Evolutionary conservation across 2,888 invertebrate genomes (phyloP).

Genomic region (Lasioglossum leucozonium): DNA sequence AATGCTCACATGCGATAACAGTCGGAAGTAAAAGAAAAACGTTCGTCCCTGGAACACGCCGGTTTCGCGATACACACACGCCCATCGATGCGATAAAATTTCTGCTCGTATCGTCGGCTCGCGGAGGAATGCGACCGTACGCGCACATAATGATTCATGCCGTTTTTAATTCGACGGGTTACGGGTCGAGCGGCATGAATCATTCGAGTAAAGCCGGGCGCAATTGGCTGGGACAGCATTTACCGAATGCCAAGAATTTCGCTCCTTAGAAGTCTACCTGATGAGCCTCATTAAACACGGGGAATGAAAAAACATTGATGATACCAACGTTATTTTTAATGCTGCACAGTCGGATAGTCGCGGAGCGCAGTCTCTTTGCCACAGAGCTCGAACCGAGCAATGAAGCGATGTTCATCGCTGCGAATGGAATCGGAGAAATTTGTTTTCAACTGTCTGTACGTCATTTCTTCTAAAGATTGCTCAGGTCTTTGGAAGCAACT

Average conservation of each 20-base stretch:
- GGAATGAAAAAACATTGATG: background rate
- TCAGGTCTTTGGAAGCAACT: too few species aligned
- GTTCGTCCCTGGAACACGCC: background rate
- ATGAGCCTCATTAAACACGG: background rate
- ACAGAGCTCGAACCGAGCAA: too few species aligned
- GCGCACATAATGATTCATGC: slow-evolving; percentile 8
- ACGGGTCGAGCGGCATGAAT: background rate
- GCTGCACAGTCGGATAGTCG: background rate
- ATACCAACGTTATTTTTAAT: background rate
- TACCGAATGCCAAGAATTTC: background rate
- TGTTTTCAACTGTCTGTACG: too few species aligned
- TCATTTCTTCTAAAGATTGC: too few species aligned
- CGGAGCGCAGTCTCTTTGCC: too few species aligned
- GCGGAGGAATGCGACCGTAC: slow-evolving; percentile 39
- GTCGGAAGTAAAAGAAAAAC: background rate
- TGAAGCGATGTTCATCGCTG: too few species aligned
- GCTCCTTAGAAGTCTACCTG: background rate
- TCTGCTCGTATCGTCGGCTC: background rate
- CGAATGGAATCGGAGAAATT: too few species aligned
- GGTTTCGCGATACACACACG: background rate
- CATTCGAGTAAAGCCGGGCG: background rate
- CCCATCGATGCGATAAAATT: background rate
- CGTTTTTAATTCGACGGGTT: background rate
- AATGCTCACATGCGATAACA: background rate
- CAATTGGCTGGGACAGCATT: background rate